Evolutionary conservation across 2,113 vertebrate species (phyloP), one percentile per base, ranked within the genome.

Genomic region (Grus americana): DNA sequence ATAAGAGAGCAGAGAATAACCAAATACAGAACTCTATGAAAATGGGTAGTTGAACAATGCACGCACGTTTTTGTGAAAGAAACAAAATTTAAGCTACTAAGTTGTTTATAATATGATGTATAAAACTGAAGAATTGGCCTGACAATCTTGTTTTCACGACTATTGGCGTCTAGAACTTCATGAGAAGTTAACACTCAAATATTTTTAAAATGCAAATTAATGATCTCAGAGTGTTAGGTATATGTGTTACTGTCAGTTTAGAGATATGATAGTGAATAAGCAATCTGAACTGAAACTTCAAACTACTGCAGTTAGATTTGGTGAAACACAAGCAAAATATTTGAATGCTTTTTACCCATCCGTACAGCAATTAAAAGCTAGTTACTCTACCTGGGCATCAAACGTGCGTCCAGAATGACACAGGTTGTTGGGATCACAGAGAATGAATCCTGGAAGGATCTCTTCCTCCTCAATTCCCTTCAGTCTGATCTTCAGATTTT

Each of bases 381-480:
- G 7, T 26, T 87, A 44, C 24, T 80, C 44, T 95, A 99, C 99
- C 99, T 99, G 99, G 89, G 99, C 99, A 93, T 99, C 99, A 90
- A 99, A 99, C 1, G 99, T 99, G 92, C 99, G 99, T 61, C 99
- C 99, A 54, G 99, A 99, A 98, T 99, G 99, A 98, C 99, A 99
- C 71, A 99, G 98, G 97, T 99, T 99, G 98, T 99, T 99, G 26
- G 98, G 98, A 94, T 99, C 99, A 96, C 99, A 99, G 85, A 99
- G 99, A 96, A 99, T 99, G 96, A 99, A 99, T 76, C 99, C 99
- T 32, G 99, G 99, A 55, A 99, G 99, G 82, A 99, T 99, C 97
- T 99, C 99, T 54, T 99, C 99, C 70, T 99, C 99, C 98, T 99
- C 99, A 61, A 99, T 99, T 97, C 99, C 99, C 97, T 99, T 99